These are phyloP conservation scores for Cyanocitta stelleri DNA, from an alignment of 2,113 vertebrate genomes.

Conservation along the genomic window DNA sequence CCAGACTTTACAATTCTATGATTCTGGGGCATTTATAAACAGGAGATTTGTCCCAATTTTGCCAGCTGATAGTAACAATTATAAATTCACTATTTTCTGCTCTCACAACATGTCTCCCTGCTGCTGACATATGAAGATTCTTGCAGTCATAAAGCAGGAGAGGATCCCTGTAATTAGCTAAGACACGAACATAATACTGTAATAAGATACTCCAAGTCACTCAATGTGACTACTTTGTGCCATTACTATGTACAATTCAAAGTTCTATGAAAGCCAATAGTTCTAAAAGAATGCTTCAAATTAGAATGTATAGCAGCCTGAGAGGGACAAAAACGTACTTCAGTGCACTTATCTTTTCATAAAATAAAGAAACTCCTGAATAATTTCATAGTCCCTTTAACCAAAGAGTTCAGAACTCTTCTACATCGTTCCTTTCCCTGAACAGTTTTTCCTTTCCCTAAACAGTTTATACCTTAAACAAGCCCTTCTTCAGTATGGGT, in stretches of 20 bases:
- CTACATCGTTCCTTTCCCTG: background rate
- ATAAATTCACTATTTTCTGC: background rate
- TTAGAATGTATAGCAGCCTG: background rate
- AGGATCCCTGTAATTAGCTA: background rate
- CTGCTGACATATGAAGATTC: background rate
- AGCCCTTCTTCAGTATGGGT: background rate
- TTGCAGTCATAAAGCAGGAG: background rate
- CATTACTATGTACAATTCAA: background rate
- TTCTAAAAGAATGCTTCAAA: background rate
- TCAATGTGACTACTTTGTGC: background rate
- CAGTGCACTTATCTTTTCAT: background rate
- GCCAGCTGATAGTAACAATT: background rate
- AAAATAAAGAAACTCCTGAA: background rate
- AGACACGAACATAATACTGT: background rate
- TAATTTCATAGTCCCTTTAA: background rate
- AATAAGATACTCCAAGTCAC: background rate
- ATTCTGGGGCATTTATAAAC: background rate
- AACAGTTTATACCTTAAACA: background rate
- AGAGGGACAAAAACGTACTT: background rate
- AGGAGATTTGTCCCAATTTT: background rate
- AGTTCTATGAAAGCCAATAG: background rate
- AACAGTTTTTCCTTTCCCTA: background rate
- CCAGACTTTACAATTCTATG: background rate
- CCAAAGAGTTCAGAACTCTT: background rate
- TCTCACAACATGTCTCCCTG: background rate